These are phyloP conservation scores for Brachionus sp. DNA, from an alignment of 1,140 invertebrate species.

Conservation along the genomic window DNA sequence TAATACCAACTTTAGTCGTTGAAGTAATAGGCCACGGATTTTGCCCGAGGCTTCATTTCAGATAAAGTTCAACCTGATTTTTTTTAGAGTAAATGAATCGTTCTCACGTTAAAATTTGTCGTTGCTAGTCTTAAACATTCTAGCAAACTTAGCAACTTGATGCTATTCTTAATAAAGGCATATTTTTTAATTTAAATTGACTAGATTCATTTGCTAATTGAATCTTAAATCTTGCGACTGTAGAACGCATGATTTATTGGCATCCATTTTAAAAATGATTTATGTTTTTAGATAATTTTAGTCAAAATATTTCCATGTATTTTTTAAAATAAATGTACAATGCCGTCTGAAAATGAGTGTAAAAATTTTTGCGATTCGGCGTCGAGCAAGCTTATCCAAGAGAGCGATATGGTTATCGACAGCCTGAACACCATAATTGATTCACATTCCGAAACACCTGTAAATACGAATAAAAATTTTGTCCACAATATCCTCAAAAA, in stretches of 20 bases:
- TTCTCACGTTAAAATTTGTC: neutral
- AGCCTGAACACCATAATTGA: conserved; percentile 11
- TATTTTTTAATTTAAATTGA: neutral
- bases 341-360: neutral
- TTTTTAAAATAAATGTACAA: neutral
- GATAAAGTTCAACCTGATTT: too few species aligned
- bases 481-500: conserved; percentile 15
- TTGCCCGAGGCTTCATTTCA: too few species aligned
- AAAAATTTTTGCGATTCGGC: neutral
- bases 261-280: neutral
- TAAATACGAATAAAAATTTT: conserved; percentile 16
- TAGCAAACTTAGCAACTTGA: neutral
- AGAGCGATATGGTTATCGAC: neutral
- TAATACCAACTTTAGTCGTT: too few species aligned
- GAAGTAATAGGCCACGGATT: too few species aligned
- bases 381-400: neutral
- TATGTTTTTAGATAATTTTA: neutral
- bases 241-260: neutral
- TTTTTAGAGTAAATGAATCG: neutral
- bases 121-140: neutral
- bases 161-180: neutral
- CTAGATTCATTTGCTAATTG: neutral
- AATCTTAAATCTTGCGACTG: neutral
- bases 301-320: neutral
- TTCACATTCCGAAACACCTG: neutral